Evolutionary conservation across 2,797 vertebrate species (phyloP).

Genomic region (Halcyon chelicuti): DNA sequence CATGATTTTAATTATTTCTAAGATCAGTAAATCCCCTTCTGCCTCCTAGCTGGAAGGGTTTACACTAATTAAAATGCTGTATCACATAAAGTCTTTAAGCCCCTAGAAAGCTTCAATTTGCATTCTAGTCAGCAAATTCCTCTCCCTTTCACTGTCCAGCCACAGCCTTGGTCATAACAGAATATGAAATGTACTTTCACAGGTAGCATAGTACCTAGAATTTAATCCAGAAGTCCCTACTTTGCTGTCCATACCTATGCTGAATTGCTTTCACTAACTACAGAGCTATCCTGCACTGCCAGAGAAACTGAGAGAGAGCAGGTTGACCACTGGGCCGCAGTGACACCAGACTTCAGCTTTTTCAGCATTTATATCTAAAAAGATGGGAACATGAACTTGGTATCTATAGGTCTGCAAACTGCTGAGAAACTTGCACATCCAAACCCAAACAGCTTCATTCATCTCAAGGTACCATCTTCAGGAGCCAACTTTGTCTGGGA

Average conservation of each 20-base stretch:
- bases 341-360: not conserved
- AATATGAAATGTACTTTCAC: not conserved
- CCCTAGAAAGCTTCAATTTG: not conserved
- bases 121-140: not conserved
- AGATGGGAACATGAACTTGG: not conserved
- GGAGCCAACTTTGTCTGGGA: not conserved
- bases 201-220: not conserved
- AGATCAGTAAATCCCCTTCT: constrained; percentile 18
- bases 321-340: not conserved
- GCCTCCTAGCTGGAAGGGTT: constrained; percentile 27
- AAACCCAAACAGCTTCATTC: not conserved
- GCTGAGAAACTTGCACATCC: not conserved
- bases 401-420: not conserved
- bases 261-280: not conserved
- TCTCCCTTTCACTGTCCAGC: not conserved
- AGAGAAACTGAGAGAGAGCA: fast-evolving
- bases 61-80: not conserved
- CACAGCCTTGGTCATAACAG: not conserved
- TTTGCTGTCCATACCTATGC: not conserved
- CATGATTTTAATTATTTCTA: constrained; percentile 36
- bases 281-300: not conserved
- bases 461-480: not conserved
- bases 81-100: not conserved
- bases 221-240: not conserved
- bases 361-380: not conserved